Conservation (phyloP, 2,113 vertebrate species). For the Istiophorus platypterus region DNA sequence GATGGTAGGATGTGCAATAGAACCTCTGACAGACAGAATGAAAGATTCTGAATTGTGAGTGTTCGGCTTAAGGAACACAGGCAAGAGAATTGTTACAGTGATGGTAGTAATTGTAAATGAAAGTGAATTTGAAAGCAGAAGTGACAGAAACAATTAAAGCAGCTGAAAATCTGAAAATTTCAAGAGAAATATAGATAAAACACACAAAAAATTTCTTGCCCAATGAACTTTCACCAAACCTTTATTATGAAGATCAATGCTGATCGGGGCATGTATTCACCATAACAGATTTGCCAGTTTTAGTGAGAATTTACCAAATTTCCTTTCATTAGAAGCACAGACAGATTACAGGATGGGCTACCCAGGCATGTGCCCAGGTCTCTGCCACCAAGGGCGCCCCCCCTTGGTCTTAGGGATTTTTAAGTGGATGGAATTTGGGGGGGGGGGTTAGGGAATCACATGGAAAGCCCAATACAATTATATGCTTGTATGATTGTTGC, state of each 20-base stretch:
- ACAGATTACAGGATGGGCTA: neutral
- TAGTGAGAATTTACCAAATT: neutral
- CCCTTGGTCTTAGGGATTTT: slow-evolving; percentile 17
- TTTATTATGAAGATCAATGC: too few species aligned
- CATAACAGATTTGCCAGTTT: neutral
- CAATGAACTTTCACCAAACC: too few species aligned
- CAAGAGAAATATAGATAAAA: neutral
- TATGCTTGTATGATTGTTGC: slow-evolving; percentile 16
- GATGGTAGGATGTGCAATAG: neutral
- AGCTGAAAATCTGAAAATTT: neutral
- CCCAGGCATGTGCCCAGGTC: neutral
- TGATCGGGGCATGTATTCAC: too few species aligned
- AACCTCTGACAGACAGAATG: too few species aligned
- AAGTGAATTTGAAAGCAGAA: neutral
- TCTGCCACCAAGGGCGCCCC: slow-evolving; percentile 3
- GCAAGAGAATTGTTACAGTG: neutral
- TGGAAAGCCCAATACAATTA: slow-evolving; percentile 9
- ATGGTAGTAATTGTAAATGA: neutral
- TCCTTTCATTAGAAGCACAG: slow-evolving; percentile 4
- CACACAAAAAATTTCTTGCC: too few species aligned
- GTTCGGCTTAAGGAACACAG: neutral
- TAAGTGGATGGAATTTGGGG: slow-evolving; percentile 7
- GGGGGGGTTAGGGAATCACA: neutral
- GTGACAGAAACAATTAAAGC: neutral
- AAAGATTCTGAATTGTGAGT: neutral